Evolutionary conservation across 2,113 vertebrate species (phyloP).

Genomic region (Amazona vittata): DNA sequence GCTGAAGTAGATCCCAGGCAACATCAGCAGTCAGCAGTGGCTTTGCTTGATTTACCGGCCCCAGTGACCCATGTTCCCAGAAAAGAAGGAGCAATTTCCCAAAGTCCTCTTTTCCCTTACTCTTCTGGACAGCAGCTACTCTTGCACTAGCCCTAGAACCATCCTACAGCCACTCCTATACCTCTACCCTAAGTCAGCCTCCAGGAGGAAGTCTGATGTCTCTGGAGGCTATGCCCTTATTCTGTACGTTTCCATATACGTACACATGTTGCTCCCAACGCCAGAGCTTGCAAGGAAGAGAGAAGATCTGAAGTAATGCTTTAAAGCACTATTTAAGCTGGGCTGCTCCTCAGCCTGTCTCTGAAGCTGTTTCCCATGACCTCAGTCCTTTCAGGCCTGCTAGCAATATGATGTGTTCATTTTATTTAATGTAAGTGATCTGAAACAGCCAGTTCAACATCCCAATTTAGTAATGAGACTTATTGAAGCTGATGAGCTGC

Average conservation of each 20-base stretch:
- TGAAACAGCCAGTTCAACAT: background rate
- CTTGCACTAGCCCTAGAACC: background rate
- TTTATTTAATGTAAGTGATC: background rate
- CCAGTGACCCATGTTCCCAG: background rate
- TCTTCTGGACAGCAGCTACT: background rate
- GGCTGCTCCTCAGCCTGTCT: background rate
- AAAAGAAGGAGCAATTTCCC: background rate
- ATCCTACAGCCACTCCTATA: background rate
- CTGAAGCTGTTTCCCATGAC: background rate
- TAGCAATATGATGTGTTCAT: background rate
- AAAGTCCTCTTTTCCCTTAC: background rate
- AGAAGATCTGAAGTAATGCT: background rate
- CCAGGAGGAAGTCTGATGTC: background rate
- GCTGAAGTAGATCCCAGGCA: background rate
- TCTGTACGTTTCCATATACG: background rate
- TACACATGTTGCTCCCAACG: rapidly evolving
- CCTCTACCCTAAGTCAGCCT: background rate
- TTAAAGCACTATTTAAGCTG: background rate
- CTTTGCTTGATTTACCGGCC: background rate
- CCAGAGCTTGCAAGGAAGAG: background rate
- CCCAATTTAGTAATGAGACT: conserved; percentile 37
- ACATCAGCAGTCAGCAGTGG: background rate
- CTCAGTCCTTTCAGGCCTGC: background rate
- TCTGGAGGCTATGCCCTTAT: background rate
- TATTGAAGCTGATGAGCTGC: conserved; percentile 46